These are phyloP conservation scores for Drosophila neoperkinsi DNA, from an alignment of 2,888 invertebrate species.

Conservation along the genomic window DNA sequence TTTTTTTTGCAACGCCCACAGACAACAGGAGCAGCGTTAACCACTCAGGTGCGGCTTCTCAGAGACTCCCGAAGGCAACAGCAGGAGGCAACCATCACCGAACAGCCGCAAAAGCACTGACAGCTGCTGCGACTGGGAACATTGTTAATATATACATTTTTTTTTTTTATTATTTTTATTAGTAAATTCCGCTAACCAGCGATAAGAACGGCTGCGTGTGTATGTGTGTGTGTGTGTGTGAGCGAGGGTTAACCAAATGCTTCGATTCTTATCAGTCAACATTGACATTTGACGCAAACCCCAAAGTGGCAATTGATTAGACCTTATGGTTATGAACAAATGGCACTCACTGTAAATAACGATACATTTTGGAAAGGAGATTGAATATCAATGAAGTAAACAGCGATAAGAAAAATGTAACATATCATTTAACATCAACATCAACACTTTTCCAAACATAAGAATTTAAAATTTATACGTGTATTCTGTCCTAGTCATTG, in stretches of 20 bases:
- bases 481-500: not conserved
- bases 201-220: constrained; percentile 16
- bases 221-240: too few relatives aligned
- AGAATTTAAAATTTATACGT: fast-evolving
- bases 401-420: not conserved
- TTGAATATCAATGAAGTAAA: not conserved
- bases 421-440: not conserved
- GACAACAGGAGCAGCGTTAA: constrained; percentile 2
- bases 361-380: not conserved
- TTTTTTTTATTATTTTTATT: constrained; percentile 30
- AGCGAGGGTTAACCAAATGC: constrained; percentile 27
- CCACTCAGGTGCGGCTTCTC: constrained; percentile 38
- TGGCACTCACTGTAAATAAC: constrained; percentile 20
- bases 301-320: constrained; percentile 22
- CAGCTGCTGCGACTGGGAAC: constrained; percentile 61
- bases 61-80: not conserved
- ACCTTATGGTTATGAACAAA: constrained; percentile 23
- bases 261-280: constrained; percentile 40
- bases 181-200: constrained; percentile 44
- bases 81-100: constrained; percentile 3
- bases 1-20: constrained; percentile 13
- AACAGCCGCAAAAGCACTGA: constrained; percentile 42
- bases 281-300: constrained; percentile 18
- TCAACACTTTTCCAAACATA: not conserved
- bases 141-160: constrained; percentile 38